Conservation (phyloP, 2,888 invertebrate genomes). For the Bhutanitis thaidina region DNA sequence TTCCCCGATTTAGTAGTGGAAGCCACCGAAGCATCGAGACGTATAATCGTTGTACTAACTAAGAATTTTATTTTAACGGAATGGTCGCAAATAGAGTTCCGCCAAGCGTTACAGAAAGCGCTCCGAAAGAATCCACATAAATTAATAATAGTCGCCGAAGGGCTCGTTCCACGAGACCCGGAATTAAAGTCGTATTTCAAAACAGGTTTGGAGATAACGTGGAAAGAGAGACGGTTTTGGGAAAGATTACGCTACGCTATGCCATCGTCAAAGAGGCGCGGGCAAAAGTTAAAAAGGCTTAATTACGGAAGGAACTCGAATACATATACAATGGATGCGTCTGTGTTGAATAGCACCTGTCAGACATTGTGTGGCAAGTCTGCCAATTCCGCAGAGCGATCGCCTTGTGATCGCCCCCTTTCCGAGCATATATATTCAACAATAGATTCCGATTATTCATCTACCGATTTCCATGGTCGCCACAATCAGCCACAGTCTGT, state of each 20-base stretch:
- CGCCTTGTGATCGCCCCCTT: constrained; percentile 85
- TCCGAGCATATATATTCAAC: constrained; percentile 95
- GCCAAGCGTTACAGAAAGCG: constrained; percentile 93
- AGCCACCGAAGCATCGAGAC: constrained; percentile 92
- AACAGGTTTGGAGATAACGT: constrained; percentile 91
- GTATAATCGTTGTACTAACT: constrained; percentile 92
- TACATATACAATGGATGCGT: constrained; percentile 89
- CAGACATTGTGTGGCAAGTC: constrained; percentile 80
- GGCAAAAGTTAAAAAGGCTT: constrained; percentile 74
- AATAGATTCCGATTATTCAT: constrained; percentile 93
- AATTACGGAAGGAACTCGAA: constrained; percentile 91
- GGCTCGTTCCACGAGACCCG: constrained; percentile 90
- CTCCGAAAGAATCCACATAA: constrained; percentile 90
- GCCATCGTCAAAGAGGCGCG: constrained; percentile 87
- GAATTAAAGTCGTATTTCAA: constrained; percentile 94
- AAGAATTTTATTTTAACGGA: constrained; percentile 94
- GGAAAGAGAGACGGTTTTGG: constrained; percentile 97
- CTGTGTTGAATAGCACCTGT: constrained; percentile 81
- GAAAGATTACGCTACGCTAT: constrained; percentile 94
- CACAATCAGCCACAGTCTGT: constrained; percentile 67
- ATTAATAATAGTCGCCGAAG: constrained; percentile 90
- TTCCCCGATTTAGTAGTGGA: constrained; percentile 88
- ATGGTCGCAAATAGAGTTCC: constrained; percentile 95
- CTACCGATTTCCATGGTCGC: constrained; percentile 69
- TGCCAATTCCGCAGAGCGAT: constrained; percentile 75